phyloP scores from a whole-genome alignment of 2,888 invertebrate species.

The Villa cingulata region DNA sequence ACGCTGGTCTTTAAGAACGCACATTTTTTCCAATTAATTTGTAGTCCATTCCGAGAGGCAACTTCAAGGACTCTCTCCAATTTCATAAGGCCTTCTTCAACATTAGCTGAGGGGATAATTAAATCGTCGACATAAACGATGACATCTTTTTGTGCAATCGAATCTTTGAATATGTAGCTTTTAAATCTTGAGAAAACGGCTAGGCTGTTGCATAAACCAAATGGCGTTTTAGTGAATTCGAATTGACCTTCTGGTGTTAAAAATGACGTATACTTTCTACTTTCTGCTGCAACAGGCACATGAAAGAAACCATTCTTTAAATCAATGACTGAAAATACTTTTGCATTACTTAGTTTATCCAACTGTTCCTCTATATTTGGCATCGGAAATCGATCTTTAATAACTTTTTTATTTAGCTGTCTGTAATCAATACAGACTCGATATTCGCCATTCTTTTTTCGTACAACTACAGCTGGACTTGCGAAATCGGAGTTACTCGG shows the following conservation, averaged over 20 bases:
- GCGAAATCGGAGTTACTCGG: constrained; percentile 14
- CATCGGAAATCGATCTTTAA: constrained; percentile 16
- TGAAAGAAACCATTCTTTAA: constrained; percentile 6
- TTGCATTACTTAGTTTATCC: constrained; percentile 16
- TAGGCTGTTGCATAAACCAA: constrained; percentile 29
- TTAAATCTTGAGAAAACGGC: constrained; percentile 22
- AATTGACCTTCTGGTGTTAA: constrained; percentile 28
- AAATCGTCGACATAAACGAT: constrained; percentile 12
- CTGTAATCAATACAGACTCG: constrained; percentile 19
- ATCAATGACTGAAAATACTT: constrained; percentile 18
- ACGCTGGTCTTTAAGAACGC: not conserved
- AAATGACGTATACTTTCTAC: constrained; percentile 25
- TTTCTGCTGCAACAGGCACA: not conserved
- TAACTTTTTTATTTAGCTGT: constrained; percentile 4
- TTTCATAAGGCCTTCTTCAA: not conserved
- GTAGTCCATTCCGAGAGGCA: no score
- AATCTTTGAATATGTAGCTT: constrained; percentile 8
- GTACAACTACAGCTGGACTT: constrained; percentile 16
- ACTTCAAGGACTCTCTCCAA: no score
- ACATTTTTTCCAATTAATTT: no score
- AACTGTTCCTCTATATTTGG: constrained; percentile 10
- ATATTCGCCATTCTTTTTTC: constrained; percentile 14
- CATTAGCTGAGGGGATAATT: constrained; percentile 5
- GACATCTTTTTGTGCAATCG: constrained; percentile 7
- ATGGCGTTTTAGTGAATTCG: constrained; percentile 30